These are phyloP conservation scores for Loxodonta africana DNA, from an alignment of 2,113 vertebrate species.

Conservation along the genomic window DNA sequence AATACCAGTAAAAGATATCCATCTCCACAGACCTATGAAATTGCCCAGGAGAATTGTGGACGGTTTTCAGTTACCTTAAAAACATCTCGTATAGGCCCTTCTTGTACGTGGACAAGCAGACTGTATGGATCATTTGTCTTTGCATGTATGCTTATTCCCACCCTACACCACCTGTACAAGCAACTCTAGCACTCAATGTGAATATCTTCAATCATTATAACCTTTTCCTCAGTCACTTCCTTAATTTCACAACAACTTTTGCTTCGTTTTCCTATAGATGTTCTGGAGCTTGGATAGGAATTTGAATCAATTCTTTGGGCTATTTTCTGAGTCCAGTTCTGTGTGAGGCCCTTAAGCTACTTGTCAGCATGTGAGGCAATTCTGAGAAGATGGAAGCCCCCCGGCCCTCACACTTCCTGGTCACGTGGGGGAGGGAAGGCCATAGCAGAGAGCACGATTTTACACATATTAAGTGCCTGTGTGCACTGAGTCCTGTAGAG, in stretches of 20 bases:
- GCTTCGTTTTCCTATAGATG: slow-evolving; percentile 7
- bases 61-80: slow-evolving; percentile 77
- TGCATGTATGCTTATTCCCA: neutral
- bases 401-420: neutral
- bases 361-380: neutral
- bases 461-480: slow-evolving; percentile 12
- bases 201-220: slow-evolving; percentile 50
- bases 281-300: slow-evolving; percentile 13
- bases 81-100: slow-evolving; percentile 65
- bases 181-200: slow-evolving; percentile 24
- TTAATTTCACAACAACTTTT: slow-evolving; percentile 20
- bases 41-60: slow-evolving; percentile 50
- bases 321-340: neutral
- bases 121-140: slow-evolving; percentile 71
- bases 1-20: neutral
- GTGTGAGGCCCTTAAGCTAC: neutral
- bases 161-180: slow-evolving; percentile 72
- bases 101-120: slow-evolving; percentile 57
- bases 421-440: fast-evolving
- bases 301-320: neutral
- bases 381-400: neutral
- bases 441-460: neutral
- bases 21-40: slow-evolving; percentile 55
- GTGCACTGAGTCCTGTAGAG: neutral
- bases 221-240: slow-evolving; percentile 60